Evolutionary conservation across 2,113 vertebrate species (phyloP), one percentile per base, ranked within the genome.

Genomic region (Empidonax traillii): DNA sequence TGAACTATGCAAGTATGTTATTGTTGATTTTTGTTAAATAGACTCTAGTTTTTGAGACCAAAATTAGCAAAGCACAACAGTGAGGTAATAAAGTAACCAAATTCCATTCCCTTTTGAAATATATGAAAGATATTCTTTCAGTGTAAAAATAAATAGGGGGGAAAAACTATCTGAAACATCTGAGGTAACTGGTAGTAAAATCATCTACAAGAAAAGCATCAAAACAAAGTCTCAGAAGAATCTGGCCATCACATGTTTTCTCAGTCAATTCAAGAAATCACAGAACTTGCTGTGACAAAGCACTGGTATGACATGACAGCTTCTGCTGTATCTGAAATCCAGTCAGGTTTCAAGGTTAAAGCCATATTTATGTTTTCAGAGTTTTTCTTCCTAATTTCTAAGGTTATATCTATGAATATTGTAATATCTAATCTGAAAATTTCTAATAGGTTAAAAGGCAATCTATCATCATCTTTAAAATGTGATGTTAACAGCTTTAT

Each of bases 281-380:
- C 15, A 80, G 41, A 58, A 55, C 4, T 41, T 84, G 28, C 37
- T 7, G 5, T 41, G 72, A 41, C 52, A 90, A 89, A 87, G 21
- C 83, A 88, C 25, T 93, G 22, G 51, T 51, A 75, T 35, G 67
- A 97, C 59, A 75, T 17, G 23, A 43, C 41, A 85, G 14, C 35
- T 82, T 94, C 31, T 87, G 65, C 68, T 74, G 43, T 93, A 88
- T 96, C 12, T 76, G 91, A 94, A 97, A 8, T 14, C 63, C 22
- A 92, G 75, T 93, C 96, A 96, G 67, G 46, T 96, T 98, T 98
- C 97, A 98, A 98, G 96, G 97, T 98, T 97, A 97, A 97, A 97
- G 37, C 19, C 21, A 35, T 83, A 96, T 97, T 97, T 97, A 76
- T 96, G 41, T 96, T 98, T 97, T 96, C 74, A 72, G 16, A 74